Evolutionary conservation across 2,888 invertebrate genomes (phyloP).

Genomic region (Microchrysa polita): DNA sequence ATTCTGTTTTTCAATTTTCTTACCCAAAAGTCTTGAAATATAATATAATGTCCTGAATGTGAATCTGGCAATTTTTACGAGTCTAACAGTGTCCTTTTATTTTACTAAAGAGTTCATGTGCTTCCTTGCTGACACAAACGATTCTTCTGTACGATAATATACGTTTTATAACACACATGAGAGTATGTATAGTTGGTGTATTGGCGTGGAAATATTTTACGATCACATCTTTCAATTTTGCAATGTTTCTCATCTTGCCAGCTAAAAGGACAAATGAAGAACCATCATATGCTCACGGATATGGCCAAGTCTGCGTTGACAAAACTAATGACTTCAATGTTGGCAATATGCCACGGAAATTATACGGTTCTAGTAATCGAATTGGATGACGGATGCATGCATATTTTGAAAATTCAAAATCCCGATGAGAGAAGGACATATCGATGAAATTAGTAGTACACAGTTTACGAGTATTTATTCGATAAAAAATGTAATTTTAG

Average conservation of each 20-base stretch:
- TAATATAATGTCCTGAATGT: constrained; percentile 31
- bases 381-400: neutral
- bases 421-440: no score
- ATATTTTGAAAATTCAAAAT: no score
- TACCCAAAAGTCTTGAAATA: constrained; percentile 20
- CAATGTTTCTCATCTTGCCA: constrained; percentile 12
- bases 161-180: constrained; percentile 12
- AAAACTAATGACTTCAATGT: neutral
- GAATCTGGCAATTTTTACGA: constrained; percentile 30
- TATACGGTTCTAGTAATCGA: neutral
- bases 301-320: neutral
- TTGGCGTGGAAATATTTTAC: constrained; percentile 41
- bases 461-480: no score
- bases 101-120: neutral
- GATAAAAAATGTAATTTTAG: no score
- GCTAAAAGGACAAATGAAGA: neutral
- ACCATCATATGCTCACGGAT: no score
- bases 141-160: constrained; percentile 7
- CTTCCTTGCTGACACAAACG: constrained; percentile 36
- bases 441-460: no score
- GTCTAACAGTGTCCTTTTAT: neutral
- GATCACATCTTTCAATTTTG: constrained; percentile 27
- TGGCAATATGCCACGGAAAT: constrained; percentile 14
- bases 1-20: constrained; percentile 16
- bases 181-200: constrained; percentile 40